Evolutionary conservation across 2,797 vertebrate species (phyloP).

Genomic region (Sparidentex hasta): DNA sequence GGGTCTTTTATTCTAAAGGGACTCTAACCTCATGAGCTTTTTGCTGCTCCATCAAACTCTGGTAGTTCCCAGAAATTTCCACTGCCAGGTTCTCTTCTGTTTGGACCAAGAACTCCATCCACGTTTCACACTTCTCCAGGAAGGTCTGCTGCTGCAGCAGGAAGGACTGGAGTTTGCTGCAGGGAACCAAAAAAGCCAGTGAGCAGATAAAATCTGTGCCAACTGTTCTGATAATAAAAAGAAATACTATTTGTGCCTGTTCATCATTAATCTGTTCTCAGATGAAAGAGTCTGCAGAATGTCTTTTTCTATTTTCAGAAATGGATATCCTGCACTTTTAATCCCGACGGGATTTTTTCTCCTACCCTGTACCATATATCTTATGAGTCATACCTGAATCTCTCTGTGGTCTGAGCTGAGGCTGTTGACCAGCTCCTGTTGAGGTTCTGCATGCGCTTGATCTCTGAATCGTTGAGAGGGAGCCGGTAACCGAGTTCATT

Average conservation of each 20-base stretch:
- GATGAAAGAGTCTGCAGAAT: neutral
- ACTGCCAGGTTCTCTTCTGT: constrained; percentile 94
- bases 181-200: constrained; percentile 25
- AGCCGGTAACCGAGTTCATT: constrained; percentile 95
- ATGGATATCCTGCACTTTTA: neutral
- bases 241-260: neutral
- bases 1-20: fast-evolving
- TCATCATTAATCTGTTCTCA: neutral
- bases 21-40: constrained; percentile 91
- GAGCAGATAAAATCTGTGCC: neutral
- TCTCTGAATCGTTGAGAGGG: constrained; percentile 95
- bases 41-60: constrained; percentile 94
- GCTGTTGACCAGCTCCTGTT: constrained; percentile 93
- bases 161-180: constrained; percentile 96
- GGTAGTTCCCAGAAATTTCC: constrained; percentile 96
- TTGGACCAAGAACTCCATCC: constrained; percentile 97
- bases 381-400: constrained; percentile 91
- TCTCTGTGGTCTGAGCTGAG: constrained; percentile 93
- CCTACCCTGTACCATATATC: neutral
- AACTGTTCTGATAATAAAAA: too few species aligned
- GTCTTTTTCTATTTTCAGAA: neutral
- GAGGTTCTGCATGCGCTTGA: constrained; percentile 95
- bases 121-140: constrained; percentile 97
- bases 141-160: constrained; percentile 96
- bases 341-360: neutral